These are phyloP conservation scores for Archivesica marissinica DNA, from an alignment of 1,140 invertebrate genomes.

Conservation along the genomic window DNA sequence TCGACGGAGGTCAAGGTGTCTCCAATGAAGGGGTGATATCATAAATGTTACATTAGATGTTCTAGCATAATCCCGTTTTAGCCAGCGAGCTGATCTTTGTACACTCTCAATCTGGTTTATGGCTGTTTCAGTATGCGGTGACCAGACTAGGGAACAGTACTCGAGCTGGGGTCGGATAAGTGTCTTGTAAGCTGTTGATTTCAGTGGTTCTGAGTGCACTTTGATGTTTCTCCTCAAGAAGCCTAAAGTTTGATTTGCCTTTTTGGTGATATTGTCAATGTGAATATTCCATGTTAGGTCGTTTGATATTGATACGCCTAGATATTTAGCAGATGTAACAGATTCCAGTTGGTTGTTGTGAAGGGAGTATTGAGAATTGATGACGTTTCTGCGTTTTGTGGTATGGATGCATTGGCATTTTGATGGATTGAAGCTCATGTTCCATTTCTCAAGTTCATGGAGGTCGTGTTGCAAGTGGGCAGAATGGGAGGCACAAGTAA, in stretches of 20 bases:
- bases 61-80: background rate
- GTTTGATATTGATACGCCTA: constrained; percentile 20
- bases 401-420: constrained; percentile 33
- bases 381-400: constrained; percentile 6
- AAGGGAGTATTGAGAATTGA: background rate
- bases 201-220: background rate
- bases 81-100: constrained; percentile 27
- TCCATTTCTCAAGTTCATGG: constrained; percentile 14
- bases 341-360: background rate
- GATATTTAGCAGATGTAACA: constrained; percentile 20
- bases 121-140: background rate
- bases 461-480: background rate
- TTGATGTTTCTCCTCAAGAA: constrained; percentile 18
- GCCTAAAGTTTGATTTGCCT: constrained; percentile 26
- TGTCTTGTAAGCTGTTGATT: constrained; percentile 5
- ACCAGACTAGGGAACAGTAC: constrained; percentile 11
- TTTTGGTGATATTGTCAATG: constrained; percentile 19
- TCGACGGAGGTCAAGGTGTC: background rate
- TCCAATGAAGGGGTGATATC: constrained; percentile 1
- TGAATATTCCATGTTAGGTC: constrained; percentile 23
- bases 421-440: constrained; percentile 51
- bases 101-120: constrained; percentile 2
- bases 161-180: constrained; percentile 16
- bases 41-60: constrained; percentile 49
- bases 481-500: background rate